A percentile compares a stretch with the other conserved stretches of the same genome.
These are phyloP conservation scores for Xanthia togata DNA, from an alignment of 2,888 invertebrate species.

Conservation along the genomic window DNA sequence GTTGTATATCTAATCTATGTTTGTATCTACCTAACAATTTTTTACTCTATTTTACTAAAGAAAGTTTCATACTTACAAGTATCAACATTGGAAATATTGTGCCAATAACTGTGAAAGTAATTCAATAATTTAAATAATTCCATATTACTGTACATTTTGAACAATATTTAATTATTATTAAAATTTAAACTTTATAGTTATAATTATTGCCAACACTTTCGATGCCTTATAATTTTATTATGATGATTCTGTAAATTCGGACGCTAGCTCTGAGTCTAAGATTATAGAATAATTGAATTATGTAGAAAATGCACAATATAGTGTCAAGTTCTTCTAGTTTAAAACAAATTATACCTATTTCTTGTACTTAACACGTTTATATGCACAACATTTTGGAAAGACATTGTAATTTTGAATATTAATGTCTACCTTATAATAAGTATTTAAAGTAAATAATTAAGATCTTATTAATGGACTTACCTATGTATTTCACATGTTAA, in stretches of 20 bases:
- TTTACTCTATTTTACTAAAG: not conserved
- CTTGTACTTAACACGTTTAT: slow-evolving; percentile 29
- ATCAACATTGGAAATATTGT: slow-evolving; percentile 19
- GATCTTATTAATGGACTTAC: slow-evolving; percentile 9
- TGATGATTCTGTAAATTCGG: not conserved
- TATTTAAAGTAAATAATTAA: not conserved
- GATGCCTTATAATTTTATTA: slow-evolving; percentile 13
- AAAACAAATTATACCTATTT: slow-evolving; percentile 39
- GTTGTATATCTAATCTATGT: not conserved
- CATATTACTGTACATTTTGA: slow-evolving; percentile 24
- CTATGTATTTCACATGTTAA: slow-evolving; percentile 46
- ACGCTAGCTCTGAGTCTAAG: slow-evolving; percentile 23
- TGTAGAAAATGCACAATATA: slow-evolving; percentile 54
- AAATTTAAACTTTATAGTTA: not conserved
- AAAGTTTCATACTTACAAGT: not conserved
- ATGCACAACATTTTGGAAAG: slow-evolving; percentile 53
- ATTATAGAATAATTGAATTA: not conserved
- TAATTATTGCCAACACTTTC: not conserved
- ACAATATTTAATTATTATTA: not conserved
- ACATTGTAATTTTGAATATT: slow-evolving; percentile 43
- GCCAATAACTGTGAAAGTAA: slow-evolving; percentile 14
- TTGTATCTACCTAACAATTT: not conserved
- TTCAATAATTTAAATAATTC: not conserved
- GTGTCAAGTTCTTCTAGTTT: slow-evolving; percentile 31
- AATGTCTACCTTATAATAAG: slow-evolving; percentile 1